Conservation (phyloP, 2,888 invertebrate genomes). For the Magallana nippona region DNA sequence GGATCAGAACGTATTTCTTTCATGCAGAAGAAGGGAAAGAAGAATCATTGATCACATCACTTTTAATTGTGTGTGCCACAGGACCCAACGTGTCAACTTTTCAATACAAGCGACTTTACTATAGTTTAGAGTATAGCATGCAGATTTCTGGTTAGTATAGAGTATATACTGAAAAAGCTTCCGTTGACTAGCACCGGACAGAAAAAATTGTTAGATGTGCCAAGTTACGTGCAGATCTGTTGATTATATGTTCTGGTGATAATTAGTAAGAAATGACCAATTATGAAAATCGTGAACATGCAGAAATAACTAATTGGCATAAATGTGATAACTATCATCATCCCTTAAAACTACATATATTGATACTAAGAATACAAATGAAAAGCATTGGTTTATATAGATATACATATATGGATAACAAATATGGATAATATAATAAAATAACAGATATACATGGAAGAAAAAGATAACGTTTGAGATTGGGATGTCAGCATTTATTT, state of each 20-base stretch:
- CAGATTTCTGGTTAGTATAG: neutral
- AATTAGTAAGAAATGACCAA: neutral
- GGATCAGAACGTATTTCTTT: conserved; percentile 1
- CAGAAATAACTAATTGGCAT: neutral
- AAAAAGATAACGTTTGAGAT: conserved; percentile 22
- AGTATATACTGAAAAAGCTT: neutral
- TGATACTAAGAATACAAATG: neutral
- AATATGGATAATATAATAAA: neutral
- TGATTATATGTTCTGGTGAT: neutral
- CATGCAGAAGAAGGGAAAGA: conserved; percentile 10
- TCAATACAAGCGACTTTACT: neutral
- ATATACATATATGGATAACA: neutral
- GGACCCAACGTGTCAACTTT: conserved; percentile 27
- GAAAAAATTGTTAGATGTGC: conserved; percentile 16
- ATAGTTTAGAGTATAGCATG: neutral
- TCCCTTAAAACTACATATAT: neutral
- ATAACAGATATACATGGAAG: neutral
- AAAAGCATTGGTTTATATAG: neutral
- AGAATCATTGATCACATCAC: conserved; percentile 43
- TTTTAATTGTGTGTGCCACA: conserved; percentile 42
- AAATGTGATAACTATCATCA: neutral
- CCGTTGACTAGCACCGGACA: neutral
- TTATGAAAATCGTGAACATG: neutral
- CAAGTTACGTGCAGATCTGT: conserved; percentile 37
- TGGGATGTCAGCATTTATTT: conserved; percentile 31